Base-by-base conservation (phyloP, 2,113 vertebrate genomes). In the Pollachius pollachius region DNA sequence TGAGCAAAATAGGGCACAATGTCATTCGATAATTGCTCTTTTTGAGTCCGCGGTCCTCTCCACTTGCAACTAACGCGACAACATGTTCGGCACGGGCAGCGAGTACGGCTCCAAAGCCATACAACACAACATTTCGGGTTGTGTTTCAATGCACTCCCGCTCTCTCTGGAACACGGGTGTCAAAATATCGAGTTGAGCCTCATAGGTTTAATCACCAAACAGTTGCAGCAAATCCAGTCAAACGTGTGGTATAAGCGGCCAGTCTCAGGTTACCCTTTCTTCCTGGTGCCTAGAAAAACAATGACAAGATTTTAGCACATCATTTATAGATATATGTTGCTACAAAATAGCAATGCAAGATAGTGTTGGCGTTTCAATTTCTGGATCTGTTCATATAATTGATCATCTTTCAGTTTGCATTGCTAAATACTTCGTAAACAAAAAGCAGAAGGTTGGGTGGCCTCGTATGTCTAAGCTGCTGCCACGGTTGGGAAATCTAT, bases 51-150 rank as follows among this genome's bases (percentile, higher is more conserved):
- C 2, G 15, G 68, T 77, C 52, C 63, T 65, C 21, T 69, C 13
- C 61, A 65, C 70, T 68, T 71, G 13, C 61, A 52, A 76, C 70
- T 71, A 87, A 76, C 77, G 81, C 70, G 62, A 61, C 61, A 67
- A 52, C 67, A 67, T 52, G 61, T 76, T 67, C 25, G 66, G 67
- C 71, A 74, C 75, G 84, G 73, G 76, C 52, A 74, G 71, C 52
- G 57, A 70, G 81, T 76, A 72, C 65, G 59, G 70, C 66, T 84
- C 85, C 69, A 79, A 67, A 74, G 62, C 81, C 71, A 80, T 62
- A 72, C 64, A 81, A 77, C 73, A 67, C 19, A 8, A 64, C 74
- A 85, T 79, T 77, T 85, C 82, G 80, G 64, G 73, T 74, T 80
- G 74, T 78, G 77, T 68, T 82, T 76, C 62, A 79, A 52, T 65